These are phyloP conservation scores for Dasypolia templi DNA, from an alignment of 2,888 invertebrate species.

Conservation along the genomic window DNA sequence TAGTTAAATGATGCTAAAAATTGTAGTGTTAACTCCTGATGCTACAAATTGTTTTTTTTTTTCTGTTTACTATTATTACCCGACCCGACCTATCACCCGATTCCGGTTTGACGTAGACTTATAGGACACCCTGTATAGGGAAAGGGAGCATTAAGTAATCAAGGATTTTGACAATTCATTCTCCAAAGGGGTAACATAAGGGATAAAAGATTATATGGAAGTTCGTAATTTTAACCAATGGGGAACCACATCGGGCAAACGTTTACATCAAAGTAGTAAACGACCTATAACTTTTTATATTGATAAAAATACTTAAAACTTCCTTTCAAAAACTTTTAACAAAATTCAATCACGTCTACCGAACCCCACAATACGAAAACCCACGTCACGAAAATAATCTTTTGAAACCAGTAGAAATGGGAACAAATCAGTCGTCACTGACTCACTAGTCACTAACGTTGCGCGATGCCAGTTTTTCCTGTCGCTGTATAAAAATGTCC, in stretches of 20 bases:
- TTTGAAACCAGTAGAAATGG: conserved; percentile 66
- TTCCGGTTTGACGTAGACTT: too few species aligned
- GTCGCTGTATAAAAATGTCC: conserved; percentile 83
- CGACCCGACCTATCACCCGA: too few species aligned
- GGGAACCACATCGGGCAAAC: neutral
- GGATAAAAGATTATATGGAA: neutral
- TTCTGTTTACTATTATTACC: too few species aligned
- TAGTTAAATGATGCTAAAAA: too few species aligned
- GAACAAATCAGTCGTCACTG: conserved; percentile 85
- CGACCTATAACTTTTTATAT: neutral
- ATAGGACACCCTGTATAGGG: too few species aligned
- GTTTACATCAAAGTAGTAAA: neutral
- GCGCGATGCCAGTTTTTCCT: conserved; percentile 79
- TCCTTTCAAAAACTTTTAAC: neutral
- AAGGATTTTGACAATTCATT: neutral
- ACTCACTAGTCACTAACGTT: conserved; percentile 72
- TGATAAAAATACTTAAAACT: neutral
- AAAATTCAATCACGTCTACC: neutral
- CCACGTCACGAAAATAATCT: conserved; percentile 62
- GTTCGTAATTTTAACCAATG: neutral
- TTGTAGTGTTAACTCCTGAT: too few species aligned
- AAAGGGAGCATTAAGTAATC: neutral
- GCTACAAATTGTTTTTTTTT: too few species aligned
- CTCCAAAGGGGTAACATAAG: neutral
- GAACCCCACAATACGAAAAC: conserved; percentile 32